These are phyloP conservation scores for Amorpha juglandis DNA, from an alignment of 2,888 invertebrate genomes.

Conservation along the genomic window DNA sequence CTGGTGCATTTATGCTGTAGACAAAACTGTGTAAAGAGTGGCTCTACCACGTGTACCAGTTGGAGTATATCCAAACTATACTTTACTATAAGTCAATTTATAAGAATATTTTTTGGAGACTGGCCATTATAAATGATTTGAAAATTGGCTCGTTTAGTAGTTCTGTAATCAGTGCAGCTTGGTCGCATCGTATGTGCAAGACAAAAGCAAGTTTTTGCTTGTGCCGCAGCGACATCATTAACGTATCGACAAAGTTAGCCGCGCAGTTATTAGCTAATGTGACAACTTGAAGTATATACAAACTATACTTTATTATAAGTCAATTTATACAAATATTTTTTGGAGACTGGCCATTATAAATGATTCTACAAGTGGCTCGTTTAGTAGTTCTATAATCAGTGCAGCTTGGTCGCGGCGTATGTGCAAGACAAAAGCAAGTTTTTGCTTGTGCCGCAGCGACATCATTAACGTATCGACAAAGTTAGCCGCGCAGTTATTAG, in stretches of 20 bases:
- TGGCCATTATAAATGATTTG: no score
- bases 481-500: constrained; percentile 77
- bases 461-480: constrained; percentile 82
- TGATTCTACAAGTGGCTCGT: no score
- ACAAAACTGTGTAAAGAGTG: no score
- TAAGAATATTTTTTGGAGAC: no score
- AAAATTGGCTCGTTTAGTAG: constrained; percentile 14
- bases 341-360: no score
- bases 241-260: constrained; percentile 76
- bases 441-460: constrained; percentile 76
- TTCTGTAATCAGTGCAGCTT: constrained; percentile 9
- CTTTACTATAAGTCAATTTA: no score
- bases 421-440: constrained; percentile 61
- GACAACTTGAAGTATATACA: no score
- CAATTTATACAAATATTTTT: no score
- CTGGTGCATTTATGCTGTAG: no score
- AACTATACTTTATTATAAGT: no score
- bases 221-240: constrained; percentile 81
- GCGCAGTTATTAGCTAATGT: constrained; percentile 82
- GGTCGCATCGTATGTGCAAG: constrained; percentile 29
- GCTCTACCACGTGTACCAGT: no score
- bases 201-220: constrained; percentile 71
- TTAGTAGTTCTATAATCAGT: constrained; percentile 12
- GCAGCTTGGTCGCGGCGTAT: constrained; percentile 12
- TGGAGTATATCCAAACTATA: no score